Base-by-base conservation (phyloP, 2,888 invertebrate genomes). In the Mesodorylaimus sp. region DNA sequence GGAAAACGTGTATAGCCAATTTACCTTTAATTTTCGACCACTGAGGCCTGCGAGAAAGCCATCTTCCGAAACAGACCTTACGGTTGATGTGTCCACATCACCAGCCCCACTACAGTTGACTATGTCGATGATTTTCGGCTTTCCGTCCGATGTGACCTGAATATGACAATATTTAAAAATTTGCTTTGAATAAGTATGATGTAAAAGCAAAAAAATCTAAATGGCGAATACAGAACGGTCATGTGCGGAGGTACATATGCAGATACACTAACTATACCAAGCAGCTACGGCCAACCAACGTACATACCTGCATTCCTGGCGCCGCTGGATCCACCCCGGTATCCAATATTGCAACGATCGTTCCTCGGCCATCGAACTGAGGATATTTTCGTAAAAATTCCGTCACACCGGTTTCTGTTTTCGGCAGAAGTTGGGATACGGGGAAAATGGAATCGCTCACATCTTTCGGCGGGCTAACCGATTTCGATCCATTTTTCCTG, bases 261-360 rank as follows among this genome's bases (percentile, higher is more conserved):
- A 32, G 10, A 32, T 13, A 7, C 13, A 32, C 32, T 32, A 32
- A 32, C 32, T 32, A 7, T 13, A 32, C 7, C 32, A 7, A 32
- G 13, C 7, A 10, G 23, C 25, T 26, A 54, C 2, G n/a, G 13
- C n/a, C 16, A 16, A 2, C 25, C 16, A 19, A 2, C 23, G 21
- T n/a, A 53, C 3, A 23, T 59, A 73, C 93, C 80, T 85, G 80
- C 59, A 97, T 76, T 54, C 95, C 95, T 55, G 82, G 78, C 7
- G 89, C 89, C 44, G 85, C 86, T 25, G 95, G 93, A 75, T 97
- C 95, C 49, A 97, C 85, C 7, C 95, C 95, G 2, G 93, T 91
- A 73, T 97, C 97, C 60, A 95, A 80, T 67, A 97, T 83, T 41
- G 91, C 95, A 66, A 97, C 89, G 57, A 83, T 74, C 47, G 85